phyloP scores from a whole-genome alignment of 2,113 vertebrate genomes.

The Eleginops maclovinus region DNA sequence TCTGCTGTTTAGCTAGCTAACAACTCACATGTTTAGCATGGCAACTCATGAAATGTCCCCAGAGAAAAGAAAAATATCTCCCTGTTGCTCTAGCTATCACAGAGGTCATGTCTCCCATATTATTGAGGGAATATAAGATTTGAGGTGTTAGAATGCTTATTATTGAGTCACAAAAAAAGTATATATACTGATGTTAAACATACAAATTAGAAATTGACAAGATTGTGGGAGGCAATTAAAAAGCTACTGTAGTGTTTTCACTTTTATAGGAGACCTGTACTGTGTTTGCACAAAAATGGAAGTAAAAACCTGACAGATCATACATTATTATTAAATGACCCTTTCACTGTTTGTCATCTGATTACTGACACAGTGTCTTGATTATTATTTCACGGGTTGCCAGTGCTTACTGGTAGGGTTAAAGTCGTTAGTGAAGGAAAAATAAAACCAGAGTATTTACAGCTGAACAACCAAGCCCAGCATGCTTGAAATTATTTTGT shows the following conservation, averaged over 20 bases:
- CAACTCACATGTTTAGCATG: not conserved
- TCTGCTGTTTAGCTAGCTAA: no score
- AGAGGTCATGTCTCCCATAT: no score
- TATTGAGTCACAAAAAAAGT: not conserved
- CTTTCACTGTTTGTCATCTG: no score
- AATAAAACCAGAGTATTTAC: not conserved
- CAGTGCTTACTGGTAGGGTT: not conserved
- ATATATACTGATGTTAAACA: not conserved
- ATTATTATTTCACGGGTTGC: conserved; percentile 26
- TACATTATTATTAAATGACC: no score
- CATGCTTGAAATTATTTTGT: conserved; percentile 9
- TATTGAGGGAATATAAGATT: no score
- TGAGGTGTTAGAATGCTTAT: no score
- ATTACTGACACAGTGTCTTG: conserved; percentile 21
- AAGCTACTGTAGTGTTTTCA: not conserved
- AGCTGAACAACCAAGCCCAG: not conserved
- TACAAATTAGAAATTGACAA: not conserved
- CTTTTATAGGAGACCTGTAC: not conserved
- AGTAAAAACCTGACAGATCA: not conserved
- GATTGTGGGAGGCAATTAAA: not conserved
- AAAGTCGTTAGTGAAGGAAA: conserved; percentile 3
- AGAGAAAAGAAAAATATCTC: no score
- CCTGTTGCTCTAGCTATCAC: no score
- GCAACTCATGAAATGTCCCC: no score
- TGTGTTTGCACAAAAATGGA: not conserved